Evolutionary conservation across 1,140 invertebrate genomes (phyloP).

Genomic region (Sycobia sp.): DNA sequence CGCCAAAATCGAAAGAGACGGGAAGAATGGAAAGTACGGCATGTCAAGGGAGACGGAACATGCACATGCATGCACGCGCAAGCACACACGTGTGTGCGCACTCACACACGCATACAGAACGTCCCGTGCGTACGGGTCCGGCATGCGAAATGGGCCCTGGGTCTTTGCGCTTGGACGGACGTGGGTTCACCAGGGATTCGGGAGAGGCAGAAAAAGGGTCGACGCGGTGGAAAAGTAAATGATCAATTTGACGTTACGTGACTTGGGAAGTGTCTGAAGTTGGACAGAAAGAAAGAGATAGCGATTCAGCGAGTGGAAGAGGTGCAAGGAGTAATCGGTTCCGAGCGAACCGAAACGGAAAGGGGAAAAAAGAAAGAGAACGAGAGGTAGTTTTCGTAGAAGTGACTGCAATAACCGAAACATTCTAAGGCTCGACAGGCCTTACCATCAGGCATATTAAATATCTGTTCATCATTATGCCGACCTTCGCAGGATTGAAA

Average conservation of each 20-base stretch:
- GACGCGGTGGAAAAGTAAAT: slow-evolving; percentile 39
- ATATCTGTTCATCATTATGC: no score
- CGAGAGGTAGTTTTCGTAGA: not conserved
- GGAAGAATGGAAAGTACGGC: not conserved
- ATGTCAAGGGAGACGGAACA: not conserved
- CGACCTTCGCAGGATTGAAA: no score
- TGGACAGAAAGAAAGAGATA: no score
- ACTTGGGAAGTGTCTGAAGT: slow-evolving; percentile 40
- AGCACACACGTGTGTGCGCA: no score
- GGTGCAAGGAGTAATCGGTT: not conserved
- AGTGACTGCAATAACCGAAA: no score
- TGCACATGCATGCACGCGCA: no score
- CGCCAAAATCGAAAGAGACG: not conserved
- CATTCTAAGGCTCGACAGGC: no score
- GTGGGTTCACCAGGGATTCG: no score
- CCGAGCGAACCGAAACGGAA: no score
- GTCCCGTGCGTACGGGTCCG: not conserved
- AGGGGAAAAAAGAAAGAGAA: slow-evolving; percentile 15
- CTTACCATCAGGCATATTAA: no score
- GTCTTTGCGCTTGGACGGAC: no score
- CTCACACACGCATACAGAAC: no score
- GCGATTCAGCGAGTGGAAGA: not conserved
- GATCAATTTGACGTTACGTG: slow-evolving; percentile 47
- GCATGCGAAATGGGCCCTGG: slow-evolving; percentile 16
- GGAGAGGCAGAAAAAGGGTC: slow-evolving; percentile 5